Conservation (phyloP, 2,888 invertebrate species). For the Amblyjoppa fuscipennis region DNA sequence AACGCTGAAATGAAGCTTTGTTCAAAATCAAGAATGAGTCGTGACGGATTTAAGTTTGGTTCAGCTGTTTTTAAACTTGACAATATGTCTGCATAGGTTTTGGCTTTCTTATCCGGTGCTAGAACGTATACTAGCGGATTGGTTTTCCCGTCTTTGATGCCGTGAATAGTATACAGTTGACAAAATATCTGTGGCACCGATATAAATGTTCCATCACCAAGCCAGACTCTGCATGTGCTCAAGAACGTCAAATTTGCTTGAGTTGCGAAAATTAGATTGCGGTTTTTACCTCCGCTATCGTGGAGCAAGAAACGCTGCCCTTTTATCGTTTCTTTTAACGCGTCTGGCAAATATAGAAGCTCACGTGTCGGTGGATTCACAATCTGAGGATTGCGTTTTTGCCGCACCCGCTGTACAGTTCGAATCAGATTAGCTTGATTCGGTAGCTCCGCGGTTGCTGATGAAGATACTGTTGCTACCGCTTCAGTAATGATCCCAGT, state of each 20-base stretch:
- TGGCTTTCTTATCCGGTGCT: constrained; percentile 6
- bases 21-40: constrained; percentile 41
- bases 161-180: constrained; percentile 25
- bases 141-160: not conserved
- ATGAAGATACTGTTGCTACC: no score
- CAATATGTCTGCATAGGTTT: constrained; percentile 9
- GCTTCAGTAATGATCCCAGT: no score
- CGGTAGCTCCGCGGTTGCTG: no score
- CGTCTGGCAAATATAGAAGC: not conserved
- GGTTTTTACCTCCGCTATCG: constrained; percentile 38
- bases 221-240: constrained; percentile 33
- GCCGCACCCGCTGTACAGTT: not conserved
- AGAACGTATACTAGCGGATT: constrained; percentile 23
- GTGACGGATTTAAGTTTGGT: not conserved
- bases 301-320: constrained; percentile 34
- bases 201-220: constrained; percentile 39
- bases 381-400: constrained; percentile 7
- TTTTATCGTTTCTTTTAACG: not conserved
- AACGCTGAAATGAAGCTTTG: constrained; percentile 27
- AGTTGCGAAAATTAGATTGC: constrained; percentile 34
- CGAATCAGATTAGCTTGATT: constrained; percentile 4
- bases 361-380: not conserved
- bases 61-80: not conserved
- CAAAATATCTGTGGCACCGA: constrained; percentile 44
- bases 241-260: constrained; percentile 31